Conservation (phyloP, 1,140 invertebrate species). For the Aphidius ervi region DNA sequence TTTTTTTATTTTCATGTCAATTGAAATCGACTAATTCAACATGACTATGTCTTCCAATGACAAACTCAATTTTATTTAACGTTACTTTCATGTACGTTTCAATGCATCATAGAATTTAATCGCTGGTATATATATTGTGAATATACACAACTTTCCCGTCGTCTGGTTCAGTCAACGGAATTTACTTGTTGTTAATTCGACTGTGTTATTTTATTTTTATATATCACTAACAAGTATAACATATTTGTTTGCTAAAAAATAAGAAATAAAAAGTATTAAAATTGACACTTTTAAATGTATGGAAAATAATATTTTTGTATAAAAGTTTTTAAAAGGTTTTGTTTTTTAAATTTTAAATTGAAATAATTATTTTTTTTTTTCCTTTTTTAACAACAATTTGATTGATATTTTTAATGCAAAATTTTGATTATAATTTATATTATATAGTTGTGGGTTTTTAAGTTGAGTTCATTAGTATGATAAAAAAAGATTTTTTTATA, state of each 20-base stretch:
- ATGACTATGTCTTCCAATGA: not conserved
- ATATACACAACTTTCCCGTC: slow-evolving; percentile 14
- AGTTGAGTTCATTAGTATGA: too few relatives aligned
- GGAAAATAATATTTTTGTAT: too few relatives aligned
- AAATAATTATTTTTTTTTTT: too few relatives aligned
- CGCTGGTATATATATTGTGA: not conserved
- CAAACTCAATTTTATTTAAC: not conserved
- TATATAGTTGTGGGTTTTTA: too few relatives aligned
- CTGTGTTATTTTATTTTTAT: slow-evolving; percentile 4
- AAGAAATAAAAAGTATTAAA: not conserved
- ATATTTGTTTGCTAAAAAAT: not conserved
- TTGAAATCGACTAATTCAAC: not conserved
- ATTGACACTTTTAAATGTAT: too few relatives aligned
- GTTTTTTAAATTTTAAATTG: too few relatives aligned
- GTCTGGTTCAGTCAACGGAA: slow-evolving; percentile 3
- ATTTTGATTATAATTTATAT: too few relatives aligned
- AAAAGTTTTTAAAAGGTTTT: too few relatives aligned
- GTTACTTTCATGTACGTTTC: not conserved
- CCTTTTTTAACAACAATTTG: too few relatives aligned
- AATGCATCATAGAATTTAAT: not conserved
- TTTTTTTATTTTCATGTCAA: not conserved
- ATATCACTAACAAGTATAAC: not conserved
- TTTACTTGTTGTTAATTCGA: slow-evolving; percentile 8
- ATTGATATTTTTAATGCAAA: too few relatives aligned
- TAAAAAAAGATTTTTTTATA: too few relatives aligned